These are phyloP conservation scores for Argyra leucocephala DNA, from an alignment of 2,888 invertebrate species.

Conservation along the genomic window DNA sequence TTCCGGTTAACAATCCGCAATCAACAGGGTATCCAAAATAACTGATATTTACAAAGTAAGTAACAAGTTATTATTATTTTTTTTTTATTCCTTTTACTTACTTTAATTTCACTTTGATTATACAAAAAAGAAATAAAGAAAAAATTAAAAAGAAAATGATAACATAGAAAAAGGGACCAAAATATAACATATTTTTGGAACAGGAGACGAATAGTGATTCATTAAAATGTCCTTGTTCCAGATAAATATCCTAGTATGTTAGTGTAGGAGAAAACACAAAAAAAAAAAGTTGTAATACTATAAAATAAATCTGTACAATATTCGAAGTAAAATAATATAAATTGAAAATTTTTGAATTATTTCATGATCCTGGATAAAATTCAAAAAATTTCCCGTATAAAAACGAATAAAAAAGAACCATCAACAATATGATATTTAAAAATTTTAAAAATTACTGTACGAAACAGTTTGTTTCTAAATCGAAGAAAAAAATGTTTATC, in stretches of 20 bases:
- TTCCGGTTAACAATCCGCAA: conserved; percentile 7
- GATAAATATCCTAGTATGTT: neutral
- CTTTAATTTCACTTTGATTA: neutral
- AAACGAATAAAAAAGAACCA: neutral
- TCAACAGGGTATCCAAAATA: conserved; percentile 9
- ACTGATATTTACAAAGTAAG: conserved; percentile 8
- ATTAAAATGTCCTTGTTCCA: conserved; percentile 2
- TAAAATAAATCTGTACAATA: neutral
- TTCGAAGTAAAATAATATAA: neutral
- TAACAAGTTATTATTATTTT: neutral
- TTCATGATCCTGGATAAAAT: conserved; percentile 1
- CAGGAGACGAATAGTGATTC: neutral
- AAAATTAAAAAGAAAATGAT: too few species aligned
- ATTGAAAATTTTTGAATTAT: neutral
- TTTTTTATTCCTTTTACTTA: neutral
- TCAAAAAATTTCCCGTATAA: too few species aligned
- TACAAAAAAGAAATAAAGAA: neutral
- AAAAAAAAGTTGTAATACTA: neutral
- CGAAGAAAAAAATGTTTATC: too few species aligned
- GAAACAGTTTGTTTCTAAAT: too few species aligned
- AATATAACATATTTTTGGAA: neutral
- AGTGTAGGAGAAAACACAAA: neutral
- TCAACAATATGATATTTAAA: too few species aligned
- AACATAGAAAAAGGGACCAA: too few species aligned
- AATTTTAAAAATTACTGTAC: too few species aligned